Evolutionary conservation across 2,888 invertebrate genomes (phyloP), one percentile per base, ranked within the genome.

Genomic region (Hetaerina titia): DNA sequence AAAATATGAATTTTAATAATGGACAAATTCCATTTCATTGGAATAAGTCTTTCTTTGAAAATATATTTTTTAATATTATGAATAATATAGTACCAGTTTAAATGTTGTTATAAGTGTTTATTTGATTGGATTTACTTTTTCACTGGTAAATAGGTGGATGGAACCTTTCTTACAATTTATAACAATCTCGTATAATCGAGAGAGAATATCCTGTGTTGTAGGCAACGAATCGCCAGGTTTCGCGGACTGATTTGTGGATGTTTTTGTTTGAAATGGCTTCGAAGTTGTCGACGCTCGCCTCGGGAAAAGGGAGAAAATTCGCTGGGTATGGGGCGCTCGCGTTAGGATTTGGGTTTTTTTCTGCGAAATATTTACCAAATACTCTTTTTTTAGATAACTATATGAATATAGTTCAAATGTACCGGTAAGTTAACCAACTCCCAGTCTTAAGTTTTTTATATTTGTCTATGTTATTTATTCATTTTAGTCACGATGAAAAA

Each of bases 331-430:
- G 97, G 6, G 96, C 97, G 13, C 97, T 97, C 22, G 96, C 97
- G 45, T 96, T 97, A 19, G 97, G 97, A 22, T 95, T 97, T n/a
- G 97, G 97, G 2, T 96, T 96, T 17, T 96, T 97, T 95, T 94
- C 96, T 13, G 97, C 96, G 56, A 97, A 97, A 96, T 97, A 97
- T 96, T 95, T 97, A 81, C 98, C 98, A 0, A 97, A 98, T 95
- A 98, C 98, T 0, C 96, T 98, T 95, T 97, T 97, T 0, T 95
- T 98, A 2, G 96, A 97, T 5, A 97, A 98, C 96, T 98, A 98
- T 96, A 97, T 97, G 96, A 97, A 98, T 64, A 96, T 98, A 95
- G 97, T 98, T 11, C 97, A 98, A 95, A 97, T 97, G 96, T 98
- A 98, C 96, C 97, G 97, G 98, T 98, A 96, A 96, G 96, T 96